Base-by-base conservation (phyloP, 2,888 invertebrate species). In the Dasypogon diadema region DNA sequence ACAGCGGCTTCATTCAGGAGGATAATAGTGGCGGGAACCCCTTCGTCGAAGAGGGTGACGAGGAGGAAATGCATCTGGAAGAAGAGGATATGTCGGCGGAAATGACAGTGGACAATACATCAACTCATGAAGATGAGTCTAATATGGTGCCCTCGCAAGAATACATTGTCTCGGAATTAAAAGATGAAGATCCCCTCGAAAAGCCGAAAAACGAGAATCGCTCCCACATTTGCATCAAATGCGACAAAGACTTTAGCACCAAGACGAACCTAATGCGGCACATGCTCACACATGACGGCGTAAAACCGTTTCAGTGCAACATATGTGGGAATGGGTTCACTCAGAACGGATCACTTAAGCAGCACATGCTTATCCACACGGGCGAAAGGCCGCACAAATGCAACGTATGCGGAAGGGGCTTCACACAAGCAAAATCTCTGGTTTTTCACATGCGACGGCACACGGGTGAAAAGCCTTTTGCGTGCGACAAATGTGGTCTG, bases 261-360 rank as follows among this genome's bases (percentile, higher is more conserved):
- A 83, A 83, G 79, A 83, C 84, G 0, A 84, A 84, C 80, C 79
- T 84, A 5, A 83, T 82, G 73, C 80, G 84, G 0, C 84, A 84
- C 74, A 81, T 83, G 81, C 78, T 79, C 58, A 81, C 83, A 10
- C 84, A 84, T 60, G 82, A 81, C 30, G 83, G 84, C 1, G 80
- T 80, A 3, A 82, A 82, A 68, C 83, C 82, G 0, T 83, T 80
- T 77, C 79, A 81, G 55, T 84, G 84, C 65, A 77, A 65, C 2
- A 78, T 81, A 18, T 84, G 84, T 68, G 79, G 80, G 2, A 83
- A 83, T 56, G 80, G 82, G 3, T 84, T 84, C 48, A 82, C 83
- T 0, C 84, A 84, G 74, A 84, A 83, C 48, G 82, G 82, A 1
- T 81, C 83, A 0, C 75, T 84, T 0, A 84, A 83, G 75, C 83